phyloP scores from a whole-genome alignment of 2,113 vertebrate genomes.

The Pomatostomus ruficeps region DNA sequence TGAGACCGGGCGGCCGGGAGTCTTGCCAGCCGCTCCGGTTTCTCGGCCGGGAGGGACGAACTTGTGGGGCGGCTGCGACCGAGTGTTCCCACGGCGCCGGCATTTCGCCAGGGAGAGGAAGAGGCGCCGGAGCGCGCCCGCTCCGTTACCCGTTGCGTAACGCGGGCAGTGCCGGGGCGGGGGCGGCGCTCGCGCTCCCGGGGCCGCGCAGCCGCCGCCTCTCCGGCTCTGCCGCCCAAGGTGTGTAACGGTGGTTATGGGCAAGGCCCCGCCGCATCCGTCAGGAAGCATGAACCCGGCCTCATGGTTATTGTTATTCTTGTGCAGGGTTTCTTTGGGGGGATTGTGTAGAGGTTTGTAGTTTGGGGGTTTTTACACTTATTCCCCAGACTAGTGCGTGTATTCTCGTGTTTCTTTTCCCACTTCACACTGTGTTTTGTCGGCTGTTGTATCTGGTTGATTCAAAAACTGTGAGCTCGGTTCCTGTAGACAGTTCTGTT shows the following conservation, averaged over 20 bases:
- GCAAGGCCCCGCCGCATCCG: background rate
- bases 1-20: too few relatives aligned
- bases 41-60: background rate
- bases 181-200: background rate
- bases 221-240: background rate
- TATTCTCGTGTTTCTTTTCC: background rate
- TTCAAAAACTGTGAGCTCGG: background rate
- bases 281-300: too few relatives aligned
- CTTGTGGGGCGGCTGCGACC: background rate
- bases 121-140: background rate
- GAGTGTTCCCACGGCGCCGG: background rate
- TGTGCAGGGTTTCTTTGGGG: background rate
- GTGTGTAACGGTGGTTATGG: background rate
- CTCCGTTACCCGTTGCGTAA: background rate
- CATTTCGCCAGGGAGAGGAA: background rate
- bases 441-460: background rate
- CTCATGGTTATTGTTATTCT: too few relatives aligned
- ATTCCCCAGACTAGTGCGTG: background rate
- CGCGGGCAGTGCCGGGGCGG: background rate
- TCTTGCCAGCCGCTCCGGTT: too few relatives aligned
- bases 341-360: too few relatives aligned
- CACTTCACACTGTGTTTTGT: accelerated
- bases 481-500: background rate
- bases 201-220: background rate
- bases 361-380: background rate